Conservation (phyloP, 2,888 invertebrate species). For the Tipula lateralis region DNA sequence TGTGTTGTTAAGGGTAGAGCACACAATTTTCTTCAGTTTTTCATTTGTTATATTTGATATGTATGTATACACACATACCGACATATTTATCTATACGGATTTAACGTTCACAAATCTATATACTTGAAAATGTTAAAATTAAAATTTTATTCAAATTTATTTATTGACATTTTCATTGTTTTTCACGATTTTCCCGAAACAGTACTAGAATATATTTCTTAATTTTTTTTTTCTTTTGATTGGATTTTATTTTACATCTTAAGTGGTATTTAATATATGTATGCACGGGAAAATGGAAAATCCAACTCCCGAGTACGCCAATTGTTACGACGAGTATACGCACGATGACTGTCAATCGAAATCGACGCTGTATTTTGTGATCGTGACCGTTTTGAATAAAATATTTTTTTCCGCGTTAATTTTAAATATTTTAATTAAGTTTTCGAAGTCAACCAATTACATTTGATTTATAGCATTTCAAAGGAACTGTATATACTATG, state of each 20-base stretch:
- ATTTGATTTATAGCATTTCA: background rate
- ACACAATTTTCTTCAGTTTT: background rate
- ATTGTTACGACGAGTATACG: background rate
- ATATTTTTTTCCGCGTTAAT: background rate
- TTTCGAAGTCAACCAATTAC: too few relatives aligned
- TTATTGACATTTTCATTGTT: background rate
- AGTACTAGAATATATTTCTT: too few relatives aligned
- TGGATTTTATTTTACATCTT: background rate
- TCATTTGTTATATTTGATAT: too few relatives aligned
- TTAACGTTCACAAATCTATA: background rate
- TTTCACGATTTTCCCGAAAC: background rate
- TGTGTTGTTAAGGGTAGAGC: background rate
- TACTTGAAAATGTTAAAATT: background rate
- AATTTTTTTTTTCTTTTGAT: background rate
- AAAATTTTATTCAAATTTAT: background rate
- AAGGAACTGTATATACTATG: background rate
- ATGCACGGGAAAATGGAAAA: background rate
- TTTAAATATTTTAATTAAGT: too few relatives aligned
- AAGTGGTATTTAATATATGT: background rate
- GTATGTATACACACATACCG: background rate
- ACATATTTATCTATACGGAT: background rate
- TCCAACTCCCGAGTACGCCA: background rate
- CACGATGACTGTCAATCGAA: background rate
- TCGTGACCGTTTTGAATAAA: background rate
- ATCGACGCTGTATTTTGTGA: background rate